These are phyloP conservation scores for Lophochroa leadbeateri DNA, from an alignment of 2,113 vertebrate genomes.

Conservation along the genomic window DNA sequence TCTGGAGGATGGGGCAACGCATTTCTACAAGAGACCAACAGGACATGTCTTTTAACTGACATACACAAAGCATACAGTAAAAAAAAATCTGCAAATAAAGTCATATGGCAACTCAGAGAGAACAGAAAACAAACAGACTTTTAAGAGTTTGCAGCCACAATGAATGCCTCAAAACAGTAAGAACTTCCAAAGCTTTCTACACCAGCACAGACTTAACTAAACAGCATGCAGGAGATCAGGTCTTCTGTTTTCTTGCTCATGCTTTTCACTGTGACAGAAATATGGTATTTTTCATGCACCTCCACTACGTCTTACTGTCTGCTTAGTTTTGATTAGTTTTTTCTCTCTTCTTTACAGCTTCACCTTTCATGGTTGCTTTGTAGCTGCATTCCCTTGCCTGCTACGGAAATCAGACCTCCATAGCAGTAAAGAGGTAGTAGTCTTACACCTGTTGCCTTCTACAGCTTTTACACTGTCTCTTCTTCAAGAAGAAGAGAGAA, in stretches of 20 bases:
- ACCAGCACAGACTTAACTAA: neutral
- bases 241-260: neutral
- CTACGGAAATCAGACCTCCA: neutral
- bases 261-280: neutral
- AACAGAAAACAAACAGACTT: neutral
- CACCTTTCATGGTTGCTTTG: neutral
- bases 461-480: neutral
- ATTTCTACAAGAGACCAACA: constrained; percentile 76
- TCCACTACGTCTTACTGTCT: neutral
- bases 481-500: neutral
- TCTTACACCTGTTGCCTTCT: neutral
- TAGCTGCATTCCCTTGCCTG: neutral
- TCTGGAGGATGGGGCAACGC: constrained; percentile 79
- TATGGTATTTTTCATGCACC: rapidly evolving
- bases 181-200: neutral
- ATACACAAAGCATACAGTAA: neutral
- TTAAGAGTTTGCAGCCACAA: neutral
- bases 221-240: neutral
- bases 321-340: neutral
- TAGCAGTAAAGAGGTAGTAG: neutral
- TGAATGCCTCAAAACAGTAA: neutral
- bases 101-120: neutral
- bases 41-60: neutral
- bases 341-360: neutral
- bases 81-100: neutral